Evolutionary conservation across 2,113 vertebrate genomes (phyloP).

Genomic region (Rhinoptilus africanus): DNA sequence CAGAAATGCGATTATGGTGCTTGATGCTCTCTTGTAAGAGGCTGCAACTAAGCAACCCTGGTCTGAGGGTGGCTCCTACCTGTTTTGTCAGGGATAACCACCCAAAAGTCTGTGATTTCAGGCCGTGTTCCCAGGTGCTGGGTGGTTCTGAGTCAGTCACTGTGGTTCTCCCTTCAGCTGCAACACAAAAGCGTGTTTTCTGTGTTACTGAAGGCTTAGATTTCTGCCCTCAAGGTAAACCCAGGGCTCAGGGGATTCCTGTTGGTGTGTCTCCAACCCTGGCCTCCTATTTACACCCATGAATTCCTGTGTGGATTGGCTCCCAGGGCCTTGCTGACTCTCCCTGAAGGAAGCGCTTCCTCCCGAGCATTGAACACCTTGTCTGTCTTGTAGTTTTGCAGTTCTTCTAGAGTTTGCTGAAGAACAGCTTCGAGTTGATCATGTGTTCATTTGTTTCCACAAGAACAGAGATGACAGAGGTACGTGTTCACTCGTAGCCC

Average conservation of each 20-base stretch:
- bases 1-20: background rate
- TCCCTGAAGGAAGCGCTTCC: background rate
- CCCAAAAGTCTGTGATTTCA: background rate
- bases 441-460: conserved; percentile 96
- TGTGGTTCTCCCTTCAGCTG: background rate
- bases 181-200: rapidly evolving
- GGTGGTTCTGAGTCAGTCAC: rapidly evolving
- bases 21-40: background rate
- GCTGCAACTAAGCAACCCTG: background rate
- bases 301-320: background rate
- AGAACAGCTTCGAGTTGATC: conserved; percentile 88
- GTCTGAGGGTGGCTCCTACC: background rate
- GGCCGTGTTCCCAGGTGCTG: background rate
- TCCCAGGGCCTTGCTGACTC: rapidly evolving
- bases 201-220: background rate
- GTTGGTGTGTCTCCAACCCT: background rate
- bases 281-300: rapidly evolving
- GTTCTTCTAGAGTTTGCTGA: conserved; percentile 95
- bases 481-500: background rate
- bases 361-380: background rate
- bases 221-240: background rate
- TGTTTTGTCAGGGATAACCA: background rate
- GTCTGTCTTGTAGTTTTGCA: conserved; percentile 78
- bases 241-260: background rate
- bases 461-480: conserved; percentile 96